A percentile compares a stretch with the other conserved stretches of the same genome.
Conservation (phyloP, 2,113 vertebrate genomes). For the Centrocercus urophasianus region DNA sequence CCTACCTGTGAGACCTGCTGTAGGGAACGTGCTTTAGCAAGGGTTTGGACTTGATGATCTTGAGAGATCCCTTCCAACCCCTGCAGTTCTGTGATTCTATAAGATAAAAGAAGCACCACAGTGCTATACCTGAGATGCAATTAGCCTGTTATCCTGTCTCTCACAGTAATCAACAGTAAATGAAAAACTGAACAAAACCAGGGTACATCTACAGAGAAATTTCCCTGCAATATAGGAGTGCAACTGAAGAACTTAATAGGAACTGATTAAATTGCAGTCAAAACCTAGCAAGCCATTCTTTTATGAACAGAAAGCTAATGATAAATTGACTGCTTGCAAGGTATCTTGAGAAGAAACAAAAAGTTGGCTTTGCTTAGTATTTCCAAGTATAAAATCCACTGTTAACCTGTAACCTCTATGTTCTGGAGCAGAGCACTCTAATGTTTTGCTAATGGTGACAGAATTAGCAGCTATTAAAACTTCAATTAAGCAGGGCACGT, state of each 20-base stretch:
- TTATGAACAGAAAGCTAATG: not conserved
- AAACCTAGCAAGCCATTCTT: not conserved
- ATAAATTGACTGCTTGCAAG: not conserved
- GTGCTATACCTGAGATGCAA: not conserved
- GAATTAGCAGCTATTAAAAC: not conserved
- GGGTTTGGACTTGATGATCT: too few relatives aligned
- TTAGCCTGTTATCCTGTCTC: not conserved
- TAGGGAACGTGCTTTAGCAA: too few relatives aligned
- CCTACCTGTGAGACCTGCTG: too few relatives aligned
- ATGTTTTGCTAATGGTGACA: not conserved
- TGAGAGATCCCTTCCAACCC: too few relatives aligned
- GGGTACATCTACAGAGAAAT: not conserved
- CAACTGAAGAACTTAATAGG: not conserved
- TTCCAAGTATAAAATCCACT: not conserved
- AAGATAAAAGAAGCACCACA: not conserved
- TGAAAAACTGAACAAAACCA: not conserved
- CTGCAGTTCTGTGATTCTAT: too few relatives aligned
- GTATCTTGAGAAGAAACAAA: conserved; percentile 23
- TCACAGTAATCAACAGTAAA: not conserved
- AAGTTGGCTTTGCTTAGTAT: not conserved
- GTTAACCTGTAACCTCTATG: not conserved
- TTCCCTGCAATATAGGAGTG: not conserved
- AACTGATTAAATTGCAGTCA: not conserved
- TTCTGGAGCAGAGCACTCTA: not conserved
- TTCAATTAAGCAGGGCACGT: accelerated